These are phyloP conservation scores for Seriola dumerili DNA, from an alignment of 2,113 vertebrate genomes.

Conservation along the genomic window DNA sequence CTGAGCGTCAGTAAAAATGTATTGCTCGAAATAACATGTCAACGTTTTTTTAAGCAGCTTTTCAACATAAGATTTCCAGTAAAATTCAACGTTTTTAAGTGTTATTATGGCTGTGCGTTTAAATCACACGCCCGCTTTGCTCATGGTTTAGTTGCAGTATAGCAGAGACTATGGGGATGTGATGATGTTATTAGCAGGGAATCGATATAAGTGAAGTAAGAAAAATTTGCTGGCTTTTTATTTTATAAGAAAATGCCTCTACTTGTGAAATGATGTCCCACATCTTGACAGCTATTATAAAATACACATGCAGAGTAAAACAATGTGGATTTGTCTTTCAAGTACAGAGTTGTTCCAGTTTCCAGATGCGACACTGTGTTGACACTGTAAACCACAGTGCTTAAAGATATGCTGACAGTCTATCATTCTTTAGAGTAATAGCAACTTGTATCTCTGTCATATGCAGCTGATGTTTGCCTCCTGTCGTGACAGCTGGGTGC, in stretches of 20 bases:
- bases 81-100: neutral
- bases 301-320: neutral
- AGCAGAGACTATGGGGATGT: neutral
- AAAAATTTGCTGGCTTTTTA: neutral
- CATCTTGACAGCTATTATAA: neutral
- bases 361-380: no score
- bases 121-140: neutral
- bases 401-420: no score
- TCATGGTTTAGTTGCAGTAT: neutral
- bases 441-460: neutral
- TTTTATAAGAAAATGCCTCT: neutral
- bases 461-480: neutral
- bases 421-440: no score
- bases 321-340: neutral
- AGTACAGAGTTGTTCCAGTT: no score
- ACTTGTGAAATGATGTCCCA: neutral
- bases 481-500: no score
- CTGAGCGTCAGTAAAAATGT: neutral
- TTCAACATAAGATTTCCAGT: neutral
- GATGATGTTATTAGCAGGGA: neutral
- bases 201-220: neutral
- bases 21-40: neutral
- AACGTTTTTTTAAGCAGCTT: neutral
- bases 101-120: neutral
- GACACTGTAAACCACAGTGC: no score